Base-by-base conservation (phyloP, 1,140 invertebrate genomes). In the Littorina saxatilis region DNA sequence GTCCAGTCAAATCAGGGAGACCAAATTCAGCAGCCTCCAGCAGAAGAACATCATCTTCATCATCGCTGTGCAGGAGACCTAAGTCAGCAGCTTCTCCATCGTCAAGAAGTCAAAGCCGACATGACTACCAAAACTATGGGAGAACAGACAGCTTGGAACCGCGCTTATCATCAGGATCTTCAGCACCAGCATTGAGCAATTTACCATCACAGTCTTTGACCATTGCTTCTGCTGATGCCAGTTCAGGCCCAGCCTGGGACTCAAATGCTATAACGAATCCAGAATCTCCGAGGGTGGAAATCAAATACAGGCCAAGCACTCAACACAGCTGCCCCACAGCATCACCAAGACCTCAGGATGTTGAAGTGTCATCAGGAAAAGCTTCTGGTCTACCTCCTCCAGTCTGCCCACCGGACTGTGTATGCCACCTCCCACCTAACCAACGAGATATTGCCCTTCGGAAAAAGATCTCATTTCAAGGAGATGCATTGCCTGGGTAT, bases 401-500 rank as follows among this genome's bases (percentile, higher is more conserved):
- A 5, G 43, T 29, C 23, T 73, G 70, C 20, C 70, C 70, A 7
- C 70, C 70, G 3, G 40, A 50, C 70, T 73, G 70, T 23, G 70
- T 73, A 11, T 73, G 70, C 40, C 70, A 73, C 40, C 40, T 73
- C 7, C 70, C 70, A 5, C 32, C 23, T 3, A 29, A 47, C 9
- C 23, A 50, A 43, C 39, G 70, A 23, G 70, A 73, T 32, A 43
- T 29, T 23, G 40, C 11, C 29, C 70, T 73, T 39, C 47, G 37
- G 40, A 73, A 39, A 20, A 73, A 50, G 70, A 73, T 73, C 43
- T 73, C 40, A 2, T 73, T 73, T 17, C 40, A 29, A n/a, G 23
- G 9, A 11, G 70, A 73, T 11, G 13, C 13, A 3, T 5, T 13
- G 11, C 29, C n/a, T 66, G 7, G 7, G 61, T 2, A 29, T 2